A percentile compares a stretch with the other conserved stretches of the same genome.
These are phyloP conservation scores for Bombyx mandarina DNA, from an alignment of 1,140 invertebrate genomes.

Conservation along the genomic window DNA sequence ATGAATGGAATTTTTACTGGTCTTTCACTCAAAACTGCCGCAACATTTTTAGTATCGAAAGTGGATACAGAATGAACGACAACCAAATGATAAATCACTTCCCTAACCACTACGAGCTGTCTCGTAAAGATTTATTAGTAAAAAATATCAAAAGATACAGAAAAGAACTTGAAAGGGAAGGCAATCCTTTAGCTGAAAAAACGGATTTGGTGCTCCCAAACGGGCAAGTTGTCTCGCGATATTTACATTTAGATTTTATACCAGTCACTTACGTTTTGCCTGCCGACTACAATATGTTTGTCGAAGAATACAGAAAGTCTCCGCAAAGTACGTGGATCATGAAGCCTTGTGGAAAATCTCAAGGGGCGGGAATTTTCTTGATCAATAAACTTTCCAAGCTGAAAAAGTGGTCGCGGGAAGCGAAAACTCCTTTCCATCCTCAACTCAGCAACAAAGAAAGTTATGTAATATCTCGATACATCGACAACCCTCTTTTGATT, in stretches of 20 bases:
- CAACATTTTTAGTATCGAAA: constrained; percentile 93
- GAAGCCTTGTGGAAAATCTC: constrained; percentile 93
- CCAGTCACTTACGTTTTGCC: constrained; percentile 94
- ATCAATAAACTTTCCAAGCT: constrained; percentile 91
- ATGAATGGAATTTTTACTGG: constrained; percentile 99
- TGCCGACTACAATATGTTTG: constrained; percentile 95
- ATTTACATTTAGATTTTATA: constrained; percentile 90
- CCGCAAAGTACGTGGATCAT: constrained; percentile 84
- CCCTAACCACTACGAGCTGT: constrained; percentile 78
- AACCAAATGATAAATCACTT: constrained; percentile 95
- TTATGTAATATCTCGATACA: constrained; percentile 92
- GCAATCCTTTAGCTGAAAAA: constrained; percentile 86
- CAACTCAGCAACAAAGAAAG: constrained; percentile 83
- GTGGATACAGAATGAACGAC: constrained; percentile 91
- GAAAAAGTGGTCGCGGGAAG: constrained; percentile 88
- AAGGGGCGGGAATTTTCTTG: constrained; percentile 88
- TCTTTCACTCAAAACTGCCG: constrained; percentile 91
- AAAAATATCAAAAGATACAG: constrained; percentile 96
- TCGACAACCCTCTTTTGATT: constrained; percentile 87
- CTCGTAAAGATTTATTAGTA: constrained; percentile 88
- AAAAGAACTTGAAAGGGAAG: constrained; percentile 92
- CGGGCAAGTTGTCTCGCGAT: constrained; percentile 81
- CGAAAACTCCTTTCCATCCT: constrained; percentile 80
- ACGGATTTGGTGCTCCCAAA: constrained; percentile 60
- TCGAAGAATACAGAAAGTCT: constrained; percentile 93